Base-by-base conservation (phyloP, 2,797 vertebrate species). In the Vespertilio murinus region DNA sequence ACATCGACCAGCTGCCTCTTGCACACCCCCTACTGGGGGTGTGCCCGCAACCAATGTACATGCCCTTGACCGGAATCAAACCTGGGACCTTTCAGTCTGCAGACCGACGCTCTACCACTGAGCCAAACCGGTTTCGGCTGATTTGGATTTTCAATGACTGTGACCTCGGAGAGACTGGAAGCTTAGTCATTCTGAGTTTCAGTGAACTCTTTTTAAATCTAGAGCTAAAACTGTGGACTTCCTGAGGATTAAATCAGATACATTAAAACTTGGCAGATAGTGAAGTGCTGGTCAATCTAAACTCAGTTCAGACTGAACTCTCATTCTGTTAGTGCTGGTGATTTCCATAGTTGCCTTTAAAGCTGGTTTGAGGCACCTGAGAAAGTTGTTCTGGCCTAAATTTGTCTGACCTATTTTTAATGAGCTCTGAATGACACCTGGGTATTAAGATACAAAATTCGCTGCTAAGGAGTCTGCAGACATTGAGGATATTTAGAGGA, bases 401-500 rank as follows among this genome's bases (percentile, higher is more conserved):
- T 87, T 71, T 67, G 10, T 70, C 59, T 70, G 61, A 81, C 40
- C 61, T 85, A 11, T 56, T 92, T 91, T 93, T 84, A 28, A 75
- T 94, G 25, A 33, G 8, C 40, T 81, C 22, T 49, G 87, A 79
- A 54, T 61, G 59, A 59, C 11, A 61, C 30, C 38, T 83, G 82
- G 35, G 33, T 77, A 12, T 67, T 92, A 82, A 91, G 71, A 69
- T 74, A 40, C 12, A 45, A 49, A 78, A 10, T 40, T 9, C 38
- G 38, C 9, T 18, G 42, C 23, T 8, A 17, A 23, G 77, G 12
- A 12, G 25, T 40, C 25, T 91, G 11, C 18, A 54, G 33, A 28
- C 45, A 28, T 16, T 30, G 71, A 61, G 78, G 70, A 25, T 25
- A 59, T 12, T 64, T 22, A 16, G 9, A 56, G 54, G 54, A 56